Conservation (phyloP, 64 coral and sea anemone species). For the Actinia tenebrosa region DNA sequence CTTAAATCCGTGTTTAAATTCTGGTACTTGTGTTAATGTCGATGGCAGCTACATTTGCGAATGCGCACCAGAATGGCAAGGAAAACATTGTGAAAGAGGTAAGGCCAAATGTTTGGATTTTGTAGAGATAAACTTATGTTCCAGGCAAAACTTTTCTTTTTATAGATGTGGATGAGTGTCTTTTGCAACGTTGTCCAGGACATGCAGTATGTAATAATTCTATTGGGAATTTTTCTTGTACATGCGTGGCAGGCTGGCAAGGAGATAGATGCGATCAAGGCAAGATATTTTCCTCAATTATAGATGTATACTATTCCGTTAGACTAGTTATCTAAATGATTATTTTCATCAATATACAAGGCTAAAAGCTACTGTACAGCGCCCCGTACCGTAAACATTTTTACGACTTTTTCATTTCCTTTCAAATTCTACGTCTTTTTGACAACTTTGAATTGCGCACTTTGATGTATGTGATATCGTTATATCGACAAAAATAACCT, state of each 20-base stretch:
- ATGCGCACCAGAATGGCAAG: conserved; percentile 6
- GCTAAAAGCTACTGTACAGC: too few species aligned
- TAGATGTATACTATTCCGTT: too few species aligned
- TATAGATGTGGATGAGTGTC: conserved; percentile 42
- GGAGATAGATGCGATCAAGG: conserved; percentile 7
- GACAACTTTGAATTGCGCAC: too few species aligned
- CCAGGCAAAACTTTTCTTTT: background rate
- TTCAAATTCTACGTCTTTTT: too few species aligned
- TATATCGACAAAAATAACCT: too few species aligned
- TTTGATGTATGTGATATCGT: too few species aligned
- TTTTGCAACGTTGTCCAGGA: background rate
- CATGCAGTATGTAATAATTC: conserved; percentile 9
- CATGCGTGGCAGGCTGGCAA: conserved; percentile 18
- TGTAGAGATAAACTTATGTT: background rate
- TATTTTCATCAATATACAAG: too few species aligned
- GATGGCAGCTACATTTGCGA: conserved; percentile 8
- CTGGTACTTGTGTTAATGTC: conserved; percentile 40
- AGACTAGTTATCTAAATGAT: too few species aligned
- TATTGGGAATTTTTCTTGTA: conserved; percentile 12
- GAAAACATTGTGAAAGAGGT: conserved; percentile 33
- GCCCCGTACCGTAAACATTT: too few species aligned
- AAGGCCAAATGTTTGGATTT: background rate
- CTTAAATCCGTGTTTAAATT: conserved; percentile 22
- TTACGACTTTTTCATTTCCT: too few species aligned
- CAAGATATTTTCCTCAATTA: background rate